Conservation (phyloP, 2,113 vertebrate species). For the Garra rufa region DNA sequence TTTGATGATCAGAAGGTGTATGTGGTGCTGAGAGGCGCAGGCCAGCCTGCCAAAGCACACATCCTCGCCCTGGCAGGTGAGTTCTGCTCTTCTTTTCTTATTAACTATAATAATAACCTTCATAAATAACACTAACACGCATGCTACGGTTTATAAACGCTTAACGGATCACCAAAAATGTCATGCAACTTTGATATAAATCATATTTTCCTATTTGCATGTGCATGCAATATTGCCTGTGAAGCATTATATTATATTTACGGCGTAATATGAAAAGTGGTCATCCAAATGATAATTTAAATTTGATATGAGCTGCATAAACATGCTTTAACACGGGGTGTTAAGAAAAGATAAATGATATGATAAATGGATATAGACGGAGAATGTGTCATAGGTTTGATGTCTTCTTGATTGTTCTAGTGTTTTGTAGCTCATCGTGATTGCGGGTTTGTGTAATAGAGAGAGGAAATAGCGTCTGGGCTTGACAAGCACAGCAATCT, state of each 20-base stretch:
- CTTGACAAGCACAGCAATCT: not conserved
- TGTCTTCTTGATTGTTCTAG: not conserved
- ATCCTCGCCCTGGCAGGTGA: conserved; percentile 97
- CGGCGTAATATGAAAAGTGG: not conserved
- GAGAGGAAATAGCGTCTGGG: not conserved
- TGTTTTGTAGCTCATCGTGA: conserved; percentile 11
- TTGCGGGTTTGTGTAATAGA: not conserved
- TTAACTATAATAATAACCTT: not conserved
- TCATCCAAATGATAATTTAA: not conserved
- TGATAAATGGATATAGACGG: not conserved
- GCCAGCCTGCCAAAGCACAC: conserved; percentile 90
- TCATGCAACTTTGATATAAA: conserved; percentile 8
- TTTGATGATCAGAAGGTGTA: conserved; percentile 98
- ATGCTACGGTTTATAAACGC: not conserved
- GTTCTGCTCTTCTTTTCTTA: conserved; percentile 56
- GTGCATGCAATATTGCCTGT: not conserved
- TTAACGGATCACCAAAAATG: not conserved
- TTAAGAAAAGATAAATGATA: not conserved
- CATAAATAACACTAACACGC: not conserved
- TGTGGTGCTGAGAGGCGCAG: conserved; percentile 88
- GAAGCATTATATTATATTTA: not conserved
- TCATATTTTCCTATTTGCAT: not conserved
- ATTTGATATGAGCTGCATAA: not conserved
- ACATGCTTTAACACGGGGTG: not conserved
- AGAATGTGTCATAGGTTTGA: conserved; percentile 2